Base-by-base conservation (phyloP, 1,140 invertebrate species). In the Drosophila aff. region DNA sequence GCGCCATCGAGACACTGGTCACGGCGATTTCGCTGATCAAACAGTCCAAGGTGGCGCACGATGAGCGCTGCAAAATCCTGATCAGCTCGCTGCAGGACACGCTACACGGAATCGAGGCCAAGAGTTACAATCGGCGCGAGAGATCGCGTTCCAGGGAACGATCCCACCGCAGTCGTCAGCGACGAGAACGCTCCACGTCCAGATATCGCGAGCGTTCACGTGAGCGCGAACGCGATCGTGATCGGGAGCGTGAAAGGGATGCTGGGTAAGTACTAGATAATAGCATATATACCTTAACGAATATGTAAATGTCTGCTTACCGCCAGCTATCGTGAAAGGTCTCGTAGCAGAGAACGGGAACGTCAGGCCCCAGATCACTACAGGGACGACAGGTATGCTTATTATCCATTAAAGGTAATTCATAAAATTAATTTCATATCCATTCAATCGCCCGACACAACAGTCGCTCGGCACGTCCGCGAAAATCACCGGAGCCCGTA, bases 1-100 rank as follows among this genome's bases (percentile, higher is more conserved):
- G 97, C 93, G 99, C 99, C 50, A 99, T 99, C 86, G 99, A 99
- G 94, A 99, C 99, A 7, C 94, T 99, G 66, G 98, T 99, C 6
- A 99, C 99, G 2, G 99, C 99, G 3, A 99, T 99, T 80, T 99
- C 98, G 6, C 94, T 99, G 21, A 99, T 99, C 69, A 99, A 99
- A 94, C 98, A 99, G 94, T 99, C 98, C 21, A 99, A 99, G 94
- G 98, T 99, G 63, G 97, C 99, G 0, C 96, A 97, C 91, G 99
- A 99, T 94, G 99, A 99, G 92, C 95, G 99, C 44, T 99, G 99
- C 94, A 99, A 99, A 94, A 99, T 99, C 78, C 94, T 99, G 13
- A 99, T 99, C 60, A 98, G 97, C 85, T 99, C 98, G 1, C 94
- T 99, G 2, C 97, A 99, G 94, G 99, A 99, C 92, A 99, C 99